phyloP scores from a whole-genome alignment of 2,888 invertebrate genomes.

The Cheilosia pagana region DNA sequence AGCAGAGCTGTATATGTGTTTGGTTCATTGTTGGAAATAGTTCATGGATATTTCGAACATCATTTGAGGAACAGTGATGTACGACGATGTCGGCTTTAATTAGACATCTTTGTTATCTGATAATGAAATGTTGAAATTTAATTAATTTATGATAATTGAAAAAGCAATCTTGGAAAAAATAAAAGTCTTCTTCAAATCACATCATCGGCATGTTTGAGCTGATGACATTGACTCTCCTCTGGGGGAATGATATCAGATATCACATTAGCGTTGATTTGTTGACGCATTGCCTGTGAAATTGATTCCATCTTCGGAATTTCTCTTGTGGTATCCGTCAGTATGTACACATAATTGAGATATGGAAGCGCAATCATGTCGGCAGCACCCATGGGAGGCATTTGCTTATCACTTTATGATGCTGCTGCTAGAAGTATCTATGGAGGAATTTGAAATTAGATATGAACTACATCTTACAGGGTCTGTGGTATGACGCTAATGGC shows the following conservation, averaged over 20 bases:
- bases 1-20: not conserved
- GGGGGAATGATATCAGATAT: conserved; percentile 5
- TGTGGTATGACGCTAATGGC: too few species aligned
- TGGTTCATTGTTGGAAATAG: conserved; percentile 21
- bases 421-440: not conserved
- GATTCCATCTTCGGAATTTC: conserved; percentile 25
- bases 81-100: conserved; percentile 23
- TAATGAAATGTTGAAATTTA: conserved; percentile 14
- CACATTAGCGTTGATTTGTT: conserved; percentile 40
- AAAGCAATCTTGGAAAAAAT: conserved; percentile 9
- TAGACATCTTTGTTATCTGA: conserved; percentile 15
- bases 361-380: conserved; percentile 38
- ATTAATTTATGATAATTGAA: conserved; percentile 47
- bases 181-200: not conserved
- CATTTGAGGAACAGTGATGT: too few species aligned
- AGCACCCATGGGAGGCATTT: conserved; percentile 41
- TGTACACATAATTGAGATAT: not conserved
- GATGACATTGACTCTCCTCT: conserved; percentile 26
- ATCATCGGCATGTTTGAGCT: conserved; percentile 28
- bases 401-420: conserved; percentile 19
- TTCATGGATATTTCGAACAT: conserved; percentile 38
- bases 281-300: conserved; percentile 29
- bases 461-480: too few species aligned
- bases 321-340: conserved; percentile 10
- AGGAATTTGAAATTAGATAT: too few species aligned